phyloP scores from a whole-genome alignment of 2,113 vertebrate species.

The Hippocampus mohnikei region DNA sequence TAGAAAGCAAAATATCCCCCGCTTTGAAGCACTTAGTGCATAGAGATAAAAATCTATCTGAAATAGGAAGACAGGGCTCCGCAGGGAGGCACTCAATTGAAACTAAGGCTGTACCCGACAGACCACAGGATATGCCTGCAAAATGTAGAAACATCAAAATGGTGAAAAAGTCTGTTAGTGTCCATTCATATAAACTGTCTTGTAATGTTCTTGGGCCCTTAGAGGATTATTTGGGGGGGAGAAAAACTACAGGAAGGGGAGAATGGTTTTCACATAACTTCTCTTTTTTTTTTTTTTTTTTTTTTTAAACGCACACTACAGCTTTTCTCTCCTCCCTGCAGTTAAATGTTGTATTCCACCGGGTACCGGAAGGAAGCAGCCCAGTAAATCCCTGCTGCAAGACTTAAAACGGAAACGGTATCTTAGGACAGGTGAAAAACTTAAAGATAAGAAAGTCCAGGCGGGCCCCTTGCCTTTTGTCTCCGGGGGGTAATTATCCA shows the following conservation, averaged over 20 bases:
- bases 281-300: slow-evolving; percentile 62
- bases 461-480: slow-evolving; percentile 34
- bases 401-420: slow-evolving; percentile 85
- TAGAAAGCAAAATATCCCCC: slow-evolving; percentile 54
- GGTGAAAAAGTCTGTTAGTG: slow-evolving; percentile 97
- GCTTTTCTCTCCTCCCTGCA: slow-evolving; percentile 84
- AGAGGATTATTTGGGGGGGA: slow-evolving; percentile 72
- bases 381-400: slow-evolving; percentile 85
- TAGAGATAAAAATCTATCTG: slow-evolving; percentile 79
- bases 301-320: slow-evolving; percentile 70
- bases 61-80: slow-evolving; percentile 83
- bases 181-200: slow-evolving; percentile 93
- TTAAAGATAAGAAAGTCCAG: slow-evolving; percentile 75
- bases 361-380: slow-evolving; percentile 86
- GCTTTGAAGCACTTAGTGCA: slow-evolving; percentile 66
- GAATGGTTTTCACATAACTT: slow-evolving; percentile 99
- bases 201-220: slow-evolving; percentile 88
- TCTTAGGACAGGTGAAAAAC: slow-evolving; percentile 92
- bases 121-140: slow-evolving; percentile 99
- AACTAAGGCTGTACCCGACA: slow-evolving; percentile 94
- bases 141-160: slow-evolving; percentile 89
- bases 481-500: slow-evolving; percentile 50
- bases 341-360: slow-evolving; percentile 87
- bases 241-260: slow-evolving; percentile 86
- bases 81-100: slow-evolving; percentile 95